Evolutionary conservation across 2,888 invertebrate species (phyloP), one percentile per base, ranked within the genome.

Genomic region (Cerastis leucographa): DNA sequence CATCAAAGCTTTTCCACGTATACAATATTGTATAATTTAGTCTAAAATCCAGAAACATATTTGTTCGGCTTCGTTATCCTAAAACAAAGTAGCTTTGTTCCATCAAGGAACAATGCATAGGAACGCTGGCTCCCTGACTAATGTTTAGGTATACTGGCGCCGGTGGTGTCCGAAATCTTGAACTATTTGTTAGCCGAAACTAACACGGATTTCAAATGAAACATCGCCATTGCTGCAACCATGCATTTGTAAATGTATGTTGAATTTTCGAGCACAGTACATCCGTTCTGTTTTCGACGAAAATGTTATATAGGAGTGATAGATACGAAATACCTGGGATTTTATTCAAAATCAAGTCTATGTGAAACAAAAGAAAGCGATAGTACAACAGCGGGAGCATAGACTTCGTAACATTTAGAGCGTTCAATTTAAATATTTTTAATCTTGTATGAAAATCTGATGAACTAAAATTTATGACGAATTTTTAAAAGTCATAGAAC

Each of bases 161-260:
- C 78, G 84, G 77, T 74, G 40, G 80, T 81, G 78, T 75, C 85
- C 83, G 78, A 89, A 90, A 91, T 90, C 90, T 90, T 84, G 46
- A 78, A 78, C 90, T 77, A 91, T 91, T 89, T 91, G 87, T 90
- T 88, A 83, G 78, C 84, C 69, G 76, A 71, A 85, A 77, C 85
- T 70, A 74, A 80, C 80, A 76, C 74, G 81, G 86, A 85, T 88
- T 83, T 77, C 54, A 85, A 81, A 83, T 86, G 80, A 85, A 83
- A 67, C 73, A 88, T 87, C 14, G 69, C 62, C 71, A 88, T 86
- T 17, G 74, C 62, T 76, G 54, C 64, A 61, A 59, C 69, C 42
- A 35, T 81, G 67, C 64, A 68, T 76, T 68, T 76, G n/a, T 49
- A 65, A 68, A 75, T 68, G 64, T 40, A 75, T 67, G 62, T 29